Percentiles rank a stretch among this genome's conserved stretches.
These are phyloP conservation scores for Calliopum simillimum DNA, from an alignment of 2,888 invertebrate genomes.

Conservation along the genomic window DNA sequence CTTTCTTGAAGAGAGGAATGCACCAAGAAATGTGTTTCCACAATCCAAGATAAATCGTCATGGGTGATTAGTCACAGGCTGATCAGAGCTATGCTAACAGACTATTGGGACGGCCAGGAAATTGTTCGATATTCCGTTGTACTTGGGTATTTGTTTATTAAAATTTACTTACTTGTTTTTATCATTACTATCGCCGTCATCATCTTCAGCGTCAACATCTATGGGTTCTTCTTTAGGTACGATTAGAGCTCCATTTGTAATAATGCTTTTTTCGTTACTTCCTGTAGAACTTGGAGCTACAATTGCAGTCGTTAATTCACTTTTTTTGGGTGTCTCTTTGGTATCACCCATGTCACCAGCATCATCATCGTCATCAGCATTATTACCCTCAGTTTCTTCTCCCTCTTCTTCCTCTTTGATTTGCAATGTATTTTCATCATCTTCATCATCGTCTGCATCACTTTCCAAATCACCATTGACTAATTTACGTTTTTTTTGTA, in stretches of 20 bases:
- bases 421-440: constrained; percentile 42
- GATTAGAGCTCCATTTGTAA: constrained; percentile 47
- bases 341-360: not conserved
- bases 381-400: constrained; percentile 26
- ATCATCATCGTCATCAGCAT: not conserved
- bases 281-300: not conserved
- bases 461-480: constrained; percentile 39
- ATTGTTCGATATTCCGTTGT: too few species aligned
- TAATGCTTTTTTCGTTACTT: not conserved
- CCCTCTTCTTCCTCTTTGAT: constrained; percentile 51
- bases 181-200: constrained; percentile 34
- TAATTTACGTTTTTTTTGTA: constrained; percentile 47
- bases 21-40: too few species aligned
- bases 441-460: constrained; percentile 28
- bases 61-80: too few species aligned
- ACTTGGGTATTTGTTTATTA: too few species aligned
- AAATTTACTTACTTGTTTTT: constrained; percentile 19
- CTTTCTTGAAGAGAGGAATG: too few species aligned
- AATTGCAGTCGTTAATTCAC: not conserved
- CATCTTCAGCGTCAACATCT: constrained; percentile 61
- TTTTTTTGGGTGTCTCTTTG: not conserved
- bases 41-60: too few species aligned
- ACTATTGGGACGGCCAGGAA: too few species aligned
- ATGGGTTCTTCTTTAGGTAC: constrained; percentile 66
- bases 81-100: too few species aligned